phyloP scores from a whole-genome alignment of 2,113 vertebrate genomes.

The Chloropsis hardwickii region DNA sequence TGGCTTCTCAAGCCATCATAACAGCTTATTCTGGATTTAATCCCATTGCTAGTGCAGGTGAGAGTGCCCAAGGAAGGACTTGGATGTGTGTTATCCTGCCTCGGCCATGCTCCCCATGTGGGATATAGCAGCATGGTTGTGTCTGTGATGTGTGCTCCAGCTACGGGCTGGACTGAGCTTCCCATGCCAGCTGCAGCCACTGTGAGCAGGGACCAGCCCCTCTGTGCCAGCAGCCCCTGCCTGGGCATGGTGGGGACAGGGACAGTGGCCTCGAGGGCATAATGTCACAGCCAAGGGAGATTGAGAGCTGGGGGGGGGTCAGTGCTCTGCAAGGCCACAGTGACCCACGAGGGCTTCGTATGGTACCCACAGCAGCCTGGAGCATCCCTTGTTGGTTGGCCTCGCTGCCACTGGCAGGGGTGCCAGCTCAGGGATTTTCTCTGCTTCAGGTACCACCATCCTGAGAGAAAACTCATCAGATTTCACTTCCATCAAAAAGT shows the following conservation, averaged over 20 bases:
- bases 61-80: neutral
- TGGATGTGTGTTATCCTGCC: rapidly evolving
- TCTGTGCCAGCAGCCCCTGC: neutral
- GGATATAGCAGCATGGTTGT: neutral
- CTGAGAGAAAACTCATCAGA: neutral
- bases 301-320: neutral
- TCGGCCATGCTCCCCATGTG: rapidly evolving
- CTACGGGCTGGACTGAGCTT: neutral
- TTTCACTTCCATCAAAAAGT: neutral
- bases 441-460: neutral
- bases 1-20: neutral
- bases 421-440: neutral
- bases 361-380: neutral
- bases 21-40: neutral
- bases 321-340: neutral
- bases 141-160: rapidly evolving
- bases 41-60: rapidly evolving
- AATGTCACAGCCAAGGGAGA: neutral
- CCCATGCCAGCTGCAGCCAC: neutral
- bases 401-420: neutral
- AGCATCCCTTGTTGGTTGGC: neutral
- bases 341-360: rapidly evolving
- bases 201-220: rapidly evolving
- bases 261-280: neutral
- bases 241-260: rapidly evolving